Base-by-base conservation (phyloP, 2,113 vertebrate genomes). In the Murina feae region DNA sequence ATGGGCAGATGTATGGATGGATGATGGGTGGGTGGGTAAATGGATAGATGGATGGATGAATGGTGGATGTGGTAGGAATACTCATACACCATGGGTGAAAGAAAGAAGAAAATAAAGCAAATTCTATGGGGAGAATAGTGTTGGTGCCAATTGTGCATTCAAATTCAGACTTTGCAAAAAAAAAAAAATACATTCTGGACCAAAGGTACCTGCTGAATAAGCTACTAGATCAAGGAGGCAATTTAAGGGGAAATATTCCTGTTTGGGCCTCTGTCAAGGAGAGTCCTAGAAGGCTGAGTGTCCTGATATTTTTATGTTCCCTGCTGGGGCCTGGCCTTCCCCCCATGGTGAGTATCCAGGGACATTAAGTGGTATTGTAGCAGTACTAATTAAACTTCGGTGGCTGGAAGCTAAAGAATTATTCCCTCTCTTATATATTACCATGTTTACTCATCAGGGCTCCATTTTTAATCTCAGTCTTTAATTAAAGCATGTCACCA, bases 391-490 rank as follows among this genome's bases (percentile, higher is more conserved):
- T 97, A 90, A 97, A 92, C 53, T 69, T 74, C 9, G 66, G 82
- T 75, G 68, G 53, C 78, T 92, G 44, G 53, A 90, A 93, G 85
- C 47, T 55, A 51, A 68, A 80, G 78, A 96, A 80, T 95, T 66
- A 63, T 87, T 55, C 37, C 44, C 12, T 66, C 72, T 55, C 8
- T 91, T 87, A 92, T 53, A 60, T n/a, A 84, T 72, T 30, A 37
- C 81, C 66, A 25, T 85, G 78, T 68, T 91, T 95, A 81, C 78
- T 92, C 85, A 90, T 93, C 81, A 85, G 72, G 87, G 58, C 53
- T 95, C 89, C 90, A 86, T 95, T 93, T 95, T 92, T 94, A 96
- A 95, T 89, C 23, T 42, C 44, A 49, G 60, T 63, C 35, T 92
- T 92, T 95, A 95, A 95, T 93, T 95, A 95, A 94, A 83, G 39